Conservation (phyloP, 2,113 vertebrate species). For the Uropsilus gracilis region DNA sequence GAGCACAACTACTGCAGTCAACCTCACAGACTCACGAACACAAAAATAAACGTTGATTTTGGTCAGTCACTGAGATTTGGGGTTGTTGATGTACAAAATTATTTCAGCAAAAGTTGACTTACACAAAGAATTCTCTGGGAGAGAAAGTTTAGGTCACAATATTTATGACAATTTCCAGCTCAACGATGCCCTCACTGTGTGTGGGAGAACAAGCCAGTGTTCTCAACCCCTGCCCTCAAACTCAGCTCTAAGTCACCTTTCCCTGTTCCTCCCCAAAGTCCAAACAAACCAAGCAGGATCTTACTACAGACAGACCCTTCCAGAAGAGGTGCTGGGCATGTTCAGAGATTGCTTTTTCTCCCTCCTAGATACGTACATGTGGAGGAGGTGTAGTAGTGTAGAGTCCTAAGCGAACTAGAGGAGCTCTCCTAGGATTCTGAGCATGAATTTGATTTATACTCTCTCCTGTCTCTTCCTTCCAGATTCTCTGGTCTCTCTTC, state of each 20-base stretch:
- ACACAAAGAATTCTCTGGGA: background rate
- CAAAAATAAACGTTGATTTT: background rate
- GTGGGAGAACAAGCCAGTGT: background rate
- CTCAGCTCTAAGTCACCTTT: background rate
- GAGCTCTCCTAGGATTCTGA: background rate
- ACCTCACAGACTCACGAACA: background rate
- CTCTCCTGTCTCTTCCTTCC: background rate
- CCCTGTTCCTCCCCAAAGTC: background rate
- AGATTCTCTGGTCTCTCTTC: background rate
- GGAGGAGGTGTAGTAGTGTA: background rate
- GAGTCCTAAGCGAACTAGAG: background rate
- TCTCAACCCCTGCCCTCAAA: background rate
- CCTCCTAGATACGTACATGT: background rate
- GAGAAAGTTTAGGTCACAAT: background rate
- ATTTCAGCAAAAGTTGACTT: slow-evolving; percentile 34
- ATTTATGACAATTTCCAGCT: background rate
- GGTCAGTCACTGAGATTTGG: background rate
- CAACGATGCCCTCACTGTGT: background rate
- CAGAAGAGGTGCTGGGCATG: background rate
- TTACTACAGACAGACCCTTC: background rate
- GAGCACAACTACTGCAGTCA: background rate
- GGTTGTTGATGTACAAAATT: background rate
- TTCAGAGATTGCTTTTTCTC: background rate
- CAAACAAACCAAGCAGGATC: background rate
- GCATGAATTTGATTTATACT: background rate